Base-by-base conservation (phyloP, 2,113 vertebrate genomes). In the Sylvia atricapilla region DNA sequence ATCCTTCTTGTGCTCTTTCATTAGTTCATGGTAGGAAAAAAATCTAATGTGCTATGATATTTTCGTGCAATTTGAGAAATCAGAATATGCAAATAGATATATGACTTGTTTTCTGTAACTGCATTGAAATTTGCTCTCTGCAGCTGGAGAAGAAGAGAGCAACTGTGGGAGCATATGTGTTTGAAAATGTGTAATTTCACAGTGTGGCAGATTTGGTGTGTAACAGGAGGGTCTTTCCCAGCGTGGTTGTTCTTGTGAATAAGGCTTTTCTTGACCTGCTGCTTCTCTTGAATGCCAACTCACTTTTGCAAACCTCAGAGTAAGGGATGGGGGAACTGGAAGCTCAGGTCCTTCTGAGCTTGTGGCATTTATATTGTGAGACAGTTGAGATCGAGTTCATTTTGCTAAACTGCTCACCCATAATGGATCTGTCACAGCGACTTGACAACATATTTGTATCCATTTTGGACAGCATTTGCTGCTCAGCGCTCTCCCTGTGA, bases 401-500 rank as follows among this genome's bases (percentile, higher is more conserved):
- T 95, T 94, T 96, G 91, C 74, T 96, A 62, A 96, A 81, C 81
- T 94, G 74, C 70, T 96, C 81, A 76, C 80, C 74, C 58, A 79
- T 95, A 92, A 89, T 92, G 70, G 69, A 68, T 91, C 77, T 94
- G 94, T 91, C 94, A 95, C 78, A 66, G 63, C 0, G 0, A 70
- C 70, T 84, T 93, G 87, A 79, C 87, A 84, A 76, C 2, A 1
- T 92, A 92, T 96, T 95, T 94, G 58, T 95, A 95, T 87, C 91
- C 74, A 82, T 94, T 91, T 87, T 73, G 74, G 91, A 52, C 69
- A 90, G 67, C 25, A 31, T 70, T 92, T 91, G 68, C 39, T 60
- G 33, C 44, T 75, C 37, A 16, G 43, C 0, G 0, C 30, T 73
- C 46, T 72, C 59, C 37, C 63, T 74, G 62, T 82, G 74, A 49